A percentile compares a stretch with the other conserved stretches of the same genome.
phyloP scores from a whole-genome alignment of 1,140 invertebrate species.

The Sarcophaga bullata region DNA sequence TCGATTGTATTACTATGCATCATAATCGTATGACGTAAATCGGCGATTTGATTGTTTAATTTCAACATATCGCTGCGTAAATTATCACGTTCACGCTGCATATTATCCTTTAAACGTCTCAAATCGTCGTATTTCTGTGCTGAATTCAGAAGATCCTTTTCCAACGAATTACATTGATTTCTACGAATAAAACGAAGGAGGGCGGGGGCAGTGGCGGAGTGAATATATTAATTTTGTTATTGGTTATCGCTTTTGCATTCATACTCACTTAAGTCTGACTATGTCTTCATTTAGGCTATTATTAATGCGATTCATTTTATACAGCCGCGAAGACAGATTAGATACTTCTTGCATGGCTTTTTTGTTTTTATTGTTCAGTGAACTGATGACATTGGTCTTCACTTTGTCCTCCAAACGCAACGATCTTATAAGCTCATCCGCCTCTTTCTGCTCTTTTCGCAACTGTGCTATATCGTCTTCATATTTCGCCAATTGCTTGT shows the following conservation, averaged over 20 bases:
- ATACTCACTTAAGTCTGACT: constrained; percentile 41
- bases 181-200: neutral
- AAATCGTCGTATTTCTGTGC: constrained; percentile 51
- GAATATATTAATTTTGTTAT: too few relatives aligned
- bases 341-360: constrained; percentile 43
- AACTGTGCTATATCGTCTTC: constrained; percentile 50
- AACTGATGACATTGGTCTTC: constrained; percentile 38
- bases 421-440: constrained; percentile 49
- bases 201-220: too few relatives aligned
- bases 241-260: neutral
- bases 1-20: constrained; percentile 52
- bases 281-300: constrained; percentile 43
- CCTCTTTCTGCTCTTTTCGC: constrained; percentile 48
- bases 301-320: constrained; percentile 44
- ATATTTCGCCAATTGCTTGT: constrained; percentile 48
- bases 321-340: constrained; percentile 41
- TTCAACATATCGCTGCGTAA: constrained; percentile 54
- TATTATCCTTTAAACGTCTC: constrained; percentile 50
- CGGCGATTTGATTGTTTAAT: constrained; percentile 54
- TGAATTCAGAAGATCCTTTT: constrained; percentile 54
- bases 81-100: constrained; percentile 52
- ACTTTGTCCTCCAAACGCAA: constrained; percentile 45
- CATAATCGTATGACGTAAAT: constrained; percentile 53
- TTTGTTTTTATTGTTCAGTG: constrained; percentile 43
- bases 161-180: constrained; percentile 46